phyloP scores from a whole-genome alignment of 2,113 vertebrate genomes.

The Mastomys natalensis region DNA sequence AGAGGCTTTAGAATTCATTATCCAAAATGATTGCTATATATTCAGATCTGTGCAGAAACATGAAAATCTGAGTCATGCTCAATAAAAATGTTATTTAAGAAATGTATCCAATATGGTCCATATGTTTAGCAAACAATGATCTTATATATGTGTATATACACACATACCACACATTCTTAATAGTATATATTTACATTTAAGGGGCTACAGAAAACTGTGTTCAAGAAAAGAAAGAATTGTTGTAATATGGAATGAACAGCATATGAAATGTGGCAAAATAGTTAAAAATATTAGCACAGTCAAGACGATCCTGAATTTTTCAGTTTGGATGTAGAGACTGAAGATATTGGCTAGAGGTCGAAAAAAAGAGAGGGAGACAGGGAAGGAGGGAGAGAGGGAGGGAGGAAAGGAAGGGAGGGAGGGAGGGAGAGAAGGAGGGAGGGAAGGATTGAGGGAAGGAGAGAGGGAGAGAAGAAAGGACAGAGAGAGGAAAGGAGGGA shows the following conservation, averaged over 20 bases:
- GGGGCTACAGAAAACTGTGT: constrained; percentile 15
- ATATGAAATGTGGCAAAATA: background rate
- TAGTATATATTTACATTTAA: background rate
- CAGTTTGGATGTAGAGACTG: background rate
- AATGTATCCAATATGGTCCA: background rate
- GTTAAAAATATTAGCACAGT: background rate
- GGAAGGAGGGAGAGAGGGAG: background rate
- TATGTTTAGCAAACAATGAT: constrained; percentile 3
- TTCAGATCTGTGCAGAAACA: constrained; percentile 8
- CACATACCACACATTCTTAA: background rate
- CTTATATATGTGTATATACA: background rate
- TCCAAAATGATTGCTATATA: background rate
- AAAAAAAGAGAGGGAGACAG: background rate
- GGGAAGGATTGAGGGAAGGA: background rate
- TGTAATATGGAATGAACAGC: background rate
- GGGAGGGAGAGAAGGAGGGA: background rate
- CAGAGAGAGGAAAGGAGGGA: background rate
- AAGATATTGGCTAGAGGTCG: background rate
- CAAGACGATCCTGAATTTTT: background rate
- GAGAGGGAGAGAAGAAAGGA: background rate
- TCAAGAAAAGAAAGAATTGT: background rate
- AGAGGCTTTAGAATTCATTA: background rate
- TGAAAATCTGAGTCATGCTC: background rate
- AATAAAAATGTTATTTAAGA: background rate
- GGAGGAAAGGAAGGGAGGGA: too few species aligned